phyloP scores from a whole-genome alignment of 2,797 vertebrate genomes.

The Sebastiscus albofasciatus region DNA sequence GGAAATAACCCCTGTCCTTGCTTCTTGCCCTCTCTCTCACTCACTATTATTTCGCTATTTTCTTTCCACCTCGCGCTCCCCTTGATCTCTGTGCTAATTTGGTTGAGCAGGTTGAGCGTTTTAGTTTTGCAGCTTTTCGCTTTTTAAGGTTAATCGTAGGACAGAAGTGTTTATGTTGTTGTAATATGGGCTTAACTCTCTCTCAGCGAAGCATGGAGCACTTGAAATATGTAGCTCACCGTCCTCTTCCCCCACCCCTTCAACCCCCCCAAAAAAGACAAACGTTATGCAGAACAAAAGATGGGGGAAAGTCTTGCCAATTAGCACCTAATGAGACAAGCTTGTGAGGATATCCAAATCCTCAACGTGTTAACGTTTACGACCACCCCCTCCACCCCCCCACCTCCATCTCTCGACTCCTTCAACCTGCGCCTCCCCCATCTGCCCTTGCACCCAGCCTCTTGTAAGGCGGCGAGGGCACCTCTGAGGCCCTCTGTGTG shows the following conservation, averaged over 20 bases:
- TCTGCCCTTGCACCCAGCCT: slow-evolving; percentile 77
- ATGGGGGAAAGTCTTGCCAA: slow-evolving; percentile 82
- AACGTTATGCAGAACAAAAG: slow-evolving; percentile 83
- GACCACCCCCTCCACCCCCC: slow-evolving; percentile 30
- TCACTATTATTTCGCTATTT: slow-evolving; percentile 38
- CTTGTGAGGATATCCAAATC: slow-evolving; percentile 87
- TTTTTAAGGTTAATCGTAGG: slow-evolving; percentile 85
- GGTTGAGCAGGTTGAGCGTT: slow-evolving; percentile 70
- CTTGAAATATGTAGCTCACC: slow-evolving; percentile 81
- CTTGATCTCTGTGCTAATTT: slow-evolving; percentile 78
- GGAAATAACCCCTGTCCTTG: slow-evolving; percentile 50
- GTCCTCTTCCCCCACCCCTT: not conserved
- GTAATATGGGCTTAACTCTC: slow-evolving; percentile 78
- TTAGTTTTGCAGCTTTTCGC: slow-evolving; percentile 80
- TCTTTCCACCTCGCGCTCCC: not conserved
- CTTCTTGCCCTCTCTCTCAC: slow-evolving; percentile 39
- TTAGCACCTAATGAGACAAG: slow-evolving; percentile 90
- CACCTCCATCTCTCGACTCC: slow-evolving; percentile 50
- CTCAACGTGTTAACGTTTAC: slow-evolving; percentile 85
- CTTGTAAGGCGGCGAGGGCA: slow-evolving; percentile 76
- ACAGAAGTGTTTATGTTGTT: slow-evolving; percentile 83
- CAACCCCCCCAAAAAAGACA: slow-evolving; percentile 65
- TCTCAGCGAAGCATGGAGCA: slow-evolving; percentile 68
- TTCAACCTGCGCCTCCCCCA: slow-evolving; percentile 68
- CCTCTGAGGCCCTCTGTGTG: slow-evolving; percentile 77